Evolutionary conservation across 2,797 vertebrate genomes (phyloP), one percentile per base, ranked within the genome.

Genomic region (Hydrophis major): DNA sequence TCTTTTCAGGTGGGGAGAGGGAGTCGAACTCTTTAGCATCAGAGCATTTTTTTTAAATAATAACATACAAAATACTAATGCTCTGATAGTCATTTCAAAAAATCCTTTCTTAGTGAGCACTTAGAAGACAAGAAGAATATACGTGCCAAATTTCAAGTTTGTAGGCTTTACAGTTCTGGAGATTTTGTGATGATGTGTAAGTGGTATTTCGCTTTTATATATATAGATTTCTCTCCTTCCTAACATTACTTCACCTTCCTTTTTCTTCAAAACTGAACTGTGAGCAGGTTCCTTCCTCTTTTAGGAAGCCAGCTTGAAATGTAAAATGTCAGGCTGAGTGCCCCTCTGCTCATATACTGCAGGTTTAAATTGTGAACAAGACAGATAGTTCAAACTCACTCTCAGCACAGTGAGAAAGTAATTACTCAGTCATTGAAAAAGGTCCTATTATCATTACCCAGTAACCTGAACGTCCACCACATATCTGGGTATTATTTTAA

Each of bases 401-500:
- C 96, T 96, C 86, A 95, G 96, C 50, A 0, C 94, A 95, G 95
- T 93, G 95, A 95, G 93, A 94, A 96, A 96, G 95, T 96, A 97
- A 97, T 97, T 97, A 97, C 92, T 95, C 94, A 93, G 92, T 95
- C 95, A 92, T 95, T 97, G 95, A 95, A 96, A 94, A 96, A 94
- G 95, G 90, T 93, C 91, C 93, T 96, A 96, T 95, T 96, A 96
- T 96, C 93, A 86, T 96, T 97, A 95, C 94, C 92, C 94, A 96
- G 96, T 96, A 96, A 95, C 92, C 90, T 92, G 92, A 96, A 94
- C 92, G 95, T 92, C 92, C 90, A 94, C 92, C 92, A 87, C 93
- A 91, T 96, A 96, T 93, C 95, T 96, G 93, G 78, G 92, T 95
- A 95, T 97, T 97, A 96, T 96, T 97, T 96, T 95, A 97, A 97